A percentile compares a stretch with the other conserved stretches of the same genome.
phyloP scores from a whole-genome alignment of 1,140 invertebrate species.

The Bombyx mandarina region DNA sequence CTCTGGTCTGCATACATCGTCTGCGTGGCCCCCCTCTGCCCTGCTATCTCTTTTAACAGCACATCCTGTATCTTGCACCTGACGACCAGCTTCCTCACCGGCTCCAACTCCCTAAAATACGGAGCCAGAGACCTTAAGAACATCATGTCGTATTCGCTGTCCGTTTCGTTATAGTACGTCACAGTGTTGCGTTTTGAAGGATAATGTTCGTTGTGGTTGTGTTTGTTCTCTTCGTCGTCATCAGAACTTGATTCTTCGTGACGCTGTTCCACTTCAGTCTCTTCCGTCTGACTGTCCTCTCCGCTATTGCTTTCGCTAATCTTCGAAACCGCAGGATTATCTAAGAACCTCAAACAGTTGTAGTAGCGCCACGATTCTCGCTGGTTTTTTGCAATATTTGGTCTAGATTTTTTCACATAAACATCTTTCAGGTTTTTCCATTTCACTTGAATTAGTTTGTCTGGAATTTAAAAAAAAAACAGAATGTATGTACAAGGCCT shows the following conservation, averaged over 20 bases:
- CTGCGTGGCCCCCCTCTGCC: conserved; percentile 6
- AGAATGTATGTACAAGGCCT: neutral
- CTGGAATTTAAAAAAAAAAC: neutral
- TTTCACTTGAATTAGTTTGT: neutral
- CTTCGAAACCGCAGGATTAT: neutral
- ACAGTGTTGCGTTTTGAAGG: no score
- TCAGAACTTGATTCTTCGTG: conserved; percentile 7
- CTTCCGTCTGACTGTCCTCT: conserved; percentile 7
- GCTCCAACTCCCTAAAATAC: conserved; percentile 30
- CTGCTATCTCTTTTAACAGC: conserved; percentile 31
- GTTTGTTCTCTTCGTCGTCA: neutral
- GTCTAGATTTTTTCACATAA: conserved; percentile 30
- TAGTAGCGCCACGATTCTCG: conserved; percentile 37
- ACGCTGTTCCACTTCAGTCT: conserved; percentile 3
- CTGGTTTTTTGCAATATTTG: conserved; percentile 1
- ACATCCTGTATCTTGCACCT: conserved; percentile 45
- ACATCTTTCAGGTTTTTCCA: conserved; percentile 26
- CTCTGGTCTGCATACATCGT: no score
- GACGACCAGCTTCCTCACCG: conserved; percentile 32
- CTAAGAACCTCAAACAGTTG: conserved; percentile 21
- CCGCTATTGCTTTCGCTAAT: neutral
- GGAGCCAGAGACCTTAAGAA: conserved; percentile 41
- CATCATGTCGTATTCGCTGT: conserved; percentile 41
- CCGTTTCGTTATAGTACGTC: conserved; percentile 2
- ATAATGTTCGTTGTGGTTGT: no score